Conservation (phyloP, 2,797 vertebrate species). For the Limosa lapponica region DNA sequence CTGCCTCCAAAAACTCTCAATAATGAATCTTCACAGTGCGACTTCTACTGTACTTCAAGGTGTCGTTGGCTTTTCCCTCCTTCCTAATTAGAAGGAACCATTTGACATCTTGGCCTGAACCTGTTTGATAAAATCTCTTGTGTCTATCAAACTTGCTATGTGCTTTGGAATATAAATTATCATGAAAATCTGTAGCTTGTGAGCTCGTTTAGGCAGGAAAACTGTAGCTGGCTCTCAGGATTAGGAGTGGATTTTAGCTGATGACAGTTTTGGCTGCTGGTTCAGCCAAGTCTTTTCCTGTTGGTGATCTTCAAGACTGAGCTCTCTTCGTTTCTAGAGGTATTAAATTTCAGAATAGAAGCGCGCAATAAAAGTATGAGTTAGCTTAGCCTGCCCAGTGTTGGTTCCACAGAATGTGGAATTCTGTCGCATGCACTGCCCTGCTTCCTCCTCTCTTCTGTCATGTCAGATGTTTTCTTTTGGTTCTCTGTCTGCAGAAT, state of each 20-base stretch:
- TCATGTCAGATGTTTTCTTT: background rate
- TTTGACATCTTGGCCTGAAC: background rate
- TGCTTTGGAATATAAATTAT: background rate
- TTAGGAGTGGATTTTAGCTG: background rate
- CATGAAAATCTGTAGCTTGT: background rate
- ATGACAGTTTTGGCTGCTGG: background rate
- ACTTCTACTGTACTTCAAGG: background rate
- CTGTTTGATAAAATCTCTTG: background rate
- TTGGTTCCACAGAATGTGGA: background rate
- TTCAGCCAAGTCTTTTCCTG: background rate
- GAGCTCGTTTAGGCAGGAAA: background rate
- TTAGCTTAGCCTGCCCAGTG: background rate
- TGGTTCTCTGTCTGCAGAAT: background rate
- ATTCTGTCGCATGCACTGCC: background rate
- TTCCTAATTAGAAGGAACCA: slow-evolving; percentile 9
- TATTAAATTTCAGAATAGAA: background rate
- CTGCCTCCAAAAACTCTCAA: background rate
- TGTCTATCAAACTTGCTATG: background rate
- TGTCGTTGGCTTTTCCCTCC: background rate
- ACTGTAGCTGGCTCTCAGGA: background rate
- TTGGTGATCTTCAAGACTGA: background rate
- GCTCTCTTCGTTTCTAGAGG: background rate
- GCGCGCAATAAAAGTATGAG: background rate
- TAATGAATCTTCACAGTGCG: background rate
- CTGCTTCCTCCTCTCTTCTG: background rate